Conservation (phyloP, 2,797 vertebrate genomes). For the Diglossa cyanea region DNA sequence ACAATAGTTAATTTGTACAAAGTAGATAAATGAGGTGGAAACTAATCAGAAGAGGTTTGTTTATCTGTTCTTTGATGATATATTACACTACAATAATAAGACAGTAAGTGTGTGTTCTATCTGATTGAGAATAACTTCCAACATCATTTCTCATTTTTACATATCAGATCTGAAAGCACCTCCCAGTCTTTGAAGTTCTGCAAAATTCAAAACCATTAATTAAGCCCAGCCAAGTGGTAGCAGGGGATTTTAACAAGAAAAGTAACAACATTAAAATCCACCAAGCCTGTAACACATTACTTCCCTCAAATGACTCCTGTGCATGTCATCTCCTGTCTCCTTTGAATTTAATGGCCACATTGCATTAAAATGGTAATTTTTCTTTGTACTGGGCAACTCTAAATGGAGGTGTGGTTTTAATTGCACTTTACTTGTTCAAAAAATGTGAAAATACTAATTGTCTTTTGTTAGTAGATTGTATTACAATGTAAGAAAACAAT, state of each 20-base stretch:
- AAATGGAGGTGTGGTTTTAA: not conserved
- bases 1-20: constrained; percentile 55
- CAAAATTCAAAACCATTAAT: constrained; percentile 39
- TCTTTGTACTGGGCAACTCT: not conserved
- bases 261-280: not conserved
- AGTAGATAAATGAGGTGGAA: constrained; percentile 68
- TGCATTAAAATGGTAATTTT: not conserved
- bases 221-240: constrained; percentile 6
- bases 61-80: constrained; percentile 67
- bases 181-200: constrained; percentile 54
- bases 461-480: not conserved
- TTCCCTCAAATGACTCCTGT: not conserved
- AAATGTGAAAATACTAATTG: not conserved
- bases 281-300: not conserved
- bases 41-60: constrained; percentile 65
- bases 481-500: not conserved
- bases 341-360: not conserved
- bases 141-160: constrained; percentile 59
- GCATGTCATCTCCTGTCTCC: not conserved
- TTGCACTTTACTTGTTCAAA: rapidly evolving
- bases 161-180: constrained; percentile 51
- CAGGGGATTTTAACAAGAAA: constrained; percentile 15
- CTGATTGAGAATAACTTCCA: constrained; percentile 51
- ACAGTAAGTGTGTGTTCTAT: constrained; percentile 54
- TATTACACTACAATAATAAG: constrained; percentile 58